Evolutionary conservation across 2,113 vertebrate genomes (phyloP).

Genomic region (Ornithorhynchus anatinus): DNA sequence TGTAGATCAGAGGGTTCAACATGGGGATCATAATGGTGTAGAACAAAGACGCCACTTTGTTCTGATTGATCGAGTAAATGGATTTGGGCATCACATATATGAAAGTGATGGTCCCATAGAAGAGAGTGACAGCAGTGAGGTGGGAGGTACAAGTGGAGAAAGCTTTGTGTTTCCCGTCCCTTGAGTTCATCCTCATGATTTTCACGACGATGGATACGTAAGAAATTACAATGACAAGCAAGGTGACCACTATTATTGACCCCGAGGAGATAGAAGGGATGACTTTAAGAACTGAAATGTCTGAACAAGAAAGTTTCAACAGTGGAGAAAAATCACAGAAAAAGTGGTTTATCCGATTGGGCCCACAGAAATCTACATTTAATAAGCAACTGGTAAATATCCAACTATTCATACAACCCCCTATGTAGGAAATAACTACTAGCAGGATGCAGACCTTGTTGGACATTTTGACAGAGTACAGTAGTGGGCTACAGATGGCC

Average conservation of each 20-base stretch:
- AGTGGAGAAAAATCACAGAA: conserved; percentile 50
- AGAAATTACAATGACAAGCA: conserved; percentile 28
- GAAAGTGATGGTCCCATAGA: conserved; percentile 49
- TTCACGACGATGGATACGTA: conserved; percentile 30
- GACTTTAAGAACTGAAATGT: conserved; percentile 7
- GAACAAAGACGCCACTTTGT: conserved; percentile 36
- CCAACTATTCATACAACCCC: conserved; percentile 24
- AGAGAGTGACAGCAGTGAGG: conserved; percentile 42
- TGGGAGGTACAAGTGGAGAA: conserved; percentile 51
- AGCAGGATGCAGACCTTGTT: background rate
- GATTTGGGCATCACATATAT: conserved; percentile 45
- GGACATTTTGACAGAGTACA: conserved; percentile 16
- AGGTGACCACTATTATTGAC: too few species aligned
- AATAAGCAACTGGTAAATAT: conserved; percentile 14
- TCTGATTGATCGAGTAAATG: conserved; percentile 24
- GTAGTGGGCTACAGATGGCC: conserved; percentile 11
- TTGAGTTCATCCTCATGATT: conserved; percentile 25
- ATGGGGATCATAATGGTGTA: conserved; percentile 46
- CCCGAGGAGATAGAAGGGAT: too few species aligned
- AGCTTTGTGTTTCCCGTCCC: conserved; percentile 31
- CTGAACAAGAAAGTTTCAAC: conserved; percentile 33
- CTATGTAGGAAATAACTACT: conserved; percentile 12
- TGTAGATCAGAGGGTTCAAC: conserved; percentile 52
- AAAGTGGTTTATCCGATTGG: conserved; percentile 36
- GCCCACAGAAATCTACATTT: conserved; percentile 22